Evolutionary conservation across 2,797 vertebrate genomes (phyloP).

Genomic region (Macropus fuliginosus): DNA sequence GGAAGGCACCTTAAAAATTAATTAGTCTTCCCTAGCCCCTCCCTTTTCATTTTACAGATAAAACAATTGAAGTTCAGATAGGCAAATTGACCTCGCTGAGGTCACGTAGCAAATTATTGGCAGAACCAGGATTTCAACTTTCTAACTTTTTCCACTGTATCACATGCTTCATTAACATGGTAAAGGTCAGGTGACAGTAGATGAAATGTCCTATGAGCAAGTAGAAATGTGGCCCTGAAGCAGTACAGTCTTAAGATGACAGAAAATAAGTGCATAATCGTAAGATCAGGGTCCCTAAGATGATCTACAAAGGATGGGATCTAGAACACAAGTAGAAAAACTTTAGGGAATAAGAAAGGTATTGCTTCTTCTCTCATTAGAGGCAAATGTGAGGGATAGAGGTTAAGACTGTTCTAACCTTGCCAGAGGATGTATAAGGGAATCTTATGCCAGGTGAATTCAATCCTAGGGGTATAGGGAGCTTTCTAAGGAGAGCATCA

Average conservation of each 20-base stretch:
- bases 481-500: background rate
- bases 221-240: background rate
- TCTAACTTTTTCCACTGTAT: background rate
- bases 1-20: constrained; percentile 34
- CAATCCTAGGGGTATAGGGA: background rate
- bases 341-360: background rate
- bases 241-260: background rate
- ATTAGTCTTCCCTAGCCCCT: background rate
- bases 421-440: background rate
- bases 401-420: background rate
- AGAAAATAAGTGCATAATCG: background rate
- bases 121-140: background rate
- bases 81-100: background rate
- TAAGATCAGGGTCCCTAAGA: background rate
- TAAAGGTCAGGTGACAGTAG: background rate
- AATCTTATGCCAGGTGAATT: background rate
- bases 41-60: background rate
- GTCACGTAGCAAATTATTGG: background rate
- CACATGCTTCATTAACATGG: background rate
- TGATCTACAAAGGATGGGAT: background rate
- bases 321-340: background rate
- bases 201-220: background rate
- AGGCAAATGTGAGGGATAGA: background rate
- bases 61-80: background rate
- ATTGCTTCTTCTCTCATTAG: background rate